A percentile compares a stretch with the other conserved stretches of the same genome.
Conservation (phyloP, 2,113 vertebrate species). For the Seriola rivoliana region DNA sequence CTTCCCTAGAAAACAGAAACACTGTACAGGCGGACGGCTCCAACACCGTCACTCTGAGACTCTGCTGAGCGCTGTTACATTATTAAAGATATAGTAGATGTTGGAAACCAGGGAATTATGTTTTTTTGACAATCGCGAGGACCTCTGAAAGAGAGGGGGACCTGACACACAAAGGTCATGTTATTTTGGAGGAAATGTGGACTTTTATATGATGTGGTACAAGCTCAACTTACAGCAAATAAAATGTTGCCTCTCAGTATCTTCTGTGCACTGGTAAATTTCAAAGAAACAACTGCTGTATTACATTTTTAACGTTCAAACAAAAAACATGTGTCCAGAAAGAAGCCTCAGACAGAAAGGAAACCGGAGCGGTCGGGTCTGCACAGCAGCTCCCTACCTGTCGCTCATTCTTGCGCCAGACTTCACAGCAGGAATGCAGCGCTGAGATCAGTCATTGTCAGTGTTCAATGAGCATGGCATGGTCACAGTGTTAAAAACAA, state of each 20-base stretch:
- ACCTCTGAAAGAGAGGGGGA: slow-evolving; percentile 37
- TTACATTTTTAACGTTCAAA: neutral
- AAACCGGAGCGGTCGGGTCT: slow-evolving; percentile 50
- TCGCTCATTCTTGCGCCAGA: slow-evolving; percentile 69
- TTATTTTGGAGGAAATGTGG: slow-evolving; percentile 34
- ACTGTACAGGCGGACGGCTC: neutral
- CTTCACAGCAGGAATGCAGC: slow-evolving; percentile 82
- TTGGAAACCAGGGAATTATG: slow-evolving; percentile 49
- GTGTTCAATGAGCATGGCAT: slow-evolving; percentile 78
- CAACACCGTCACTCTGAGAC: slow-evolving; percentile 6
- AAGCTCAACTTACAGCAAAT: slow-evolving; percentile 54
- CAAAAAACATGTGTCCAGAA: slow-evolving; percentile 1
- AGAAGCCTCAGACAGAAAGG: slow-evolving; percentile 30
- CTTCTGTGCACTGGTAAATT: neutral
- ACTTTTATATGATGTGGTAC: slow-evolving; percentile 42
- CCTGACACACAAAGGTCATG: slow-evolving; percentile 23
- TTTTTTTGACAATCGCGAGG: slow-evolving; percentile 72
- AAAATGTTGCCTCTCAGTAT: slow-evolving; percentile 49
- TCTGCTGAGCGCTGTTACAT: slow-evolving; percentile 7
- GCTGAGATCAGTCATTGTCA: slow-evolving; percentile 81
- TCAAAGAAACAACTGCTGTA: neutral
- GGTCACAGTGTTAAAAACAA: slow-evolving; percentile 79
- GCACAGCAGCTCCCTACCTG: slow-evolving; percentile 69
- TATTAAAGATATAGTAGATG: slow-evolving; percentile 16
- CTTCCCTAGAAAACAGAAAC: slow-evolving; percentile 15